Percentiles rank a stretch among this genome's conserved stretches.
These are phyloP conservation scores for Perizoma affinitatum DNA, from an alignment of 2,888 invertebrate genomes.

Conservation along the genomic window DNA sequence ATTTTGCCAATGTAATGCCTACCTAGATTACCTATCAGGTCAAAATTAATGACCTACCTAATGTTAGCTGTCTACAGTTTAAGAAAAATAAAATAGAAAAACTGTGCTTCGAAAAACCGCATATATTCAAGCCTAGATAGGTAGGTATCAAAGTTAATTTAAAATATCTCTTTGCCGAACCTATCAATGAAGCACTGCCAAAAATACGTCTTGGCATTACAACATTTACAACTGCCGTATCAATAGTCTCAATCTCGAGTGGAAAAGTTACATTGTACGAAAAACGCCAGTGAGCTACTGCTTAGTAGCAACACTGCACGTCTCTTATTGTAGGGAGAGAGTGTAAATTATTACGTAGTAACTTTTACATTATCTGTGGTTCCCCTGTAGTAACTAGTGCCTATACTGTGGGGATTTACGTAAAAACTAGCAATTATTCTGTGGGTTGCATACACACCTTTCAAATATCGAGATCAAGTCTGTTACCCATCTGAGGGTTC, in stretches of 20 bases:
- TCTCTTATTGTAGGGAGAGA: constrained; percentile 4
- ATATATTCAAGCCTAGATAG: too few relatives aligned
- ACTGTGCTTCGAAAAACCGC: too few relatives aligned
- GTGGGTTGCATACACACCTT: neutral
- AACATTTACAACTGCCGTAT: neutral
- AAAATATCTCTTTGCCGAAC: too few relatives aligned
- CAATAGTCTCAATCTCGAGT: constrained; percentile 13
- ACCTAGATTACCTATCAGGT: too few relatives aligned
- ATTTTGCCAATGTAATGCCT: too few relatives aligned
- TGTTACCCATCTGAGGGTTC: too few relatives aligned
- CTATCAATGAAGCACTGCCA: neutral
- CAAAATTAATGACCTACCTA: too few relatives aligned
- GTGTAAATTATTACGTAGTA: neutral
- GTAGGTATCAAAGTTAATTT: too few relatives aligned
- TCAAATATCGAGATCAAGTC: too few relatives aligned
- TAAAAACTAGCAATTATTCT: neutral
- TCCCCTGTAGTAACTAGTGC: neutral
- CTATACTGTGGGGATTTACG: constrained; percentile 1
- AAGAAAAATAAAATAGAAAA: too few relatives aligned
- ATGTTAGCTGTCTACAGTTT: too few relatives aligned
- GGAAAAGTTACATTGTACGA: constrained; percentile 33
- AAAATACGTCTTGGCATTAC: constrained; percentile 10
- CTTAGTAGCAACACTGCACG: constrained; percentile 33
- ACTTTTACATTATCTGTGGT: constrained; percentile 1
- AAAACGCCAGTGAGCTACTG: constrained; percentile 31